Evolutionary conservation across 2,113 vertebrate species (phyloP).

Genomic region (Psilopsiagon aurifrons): DNA sequence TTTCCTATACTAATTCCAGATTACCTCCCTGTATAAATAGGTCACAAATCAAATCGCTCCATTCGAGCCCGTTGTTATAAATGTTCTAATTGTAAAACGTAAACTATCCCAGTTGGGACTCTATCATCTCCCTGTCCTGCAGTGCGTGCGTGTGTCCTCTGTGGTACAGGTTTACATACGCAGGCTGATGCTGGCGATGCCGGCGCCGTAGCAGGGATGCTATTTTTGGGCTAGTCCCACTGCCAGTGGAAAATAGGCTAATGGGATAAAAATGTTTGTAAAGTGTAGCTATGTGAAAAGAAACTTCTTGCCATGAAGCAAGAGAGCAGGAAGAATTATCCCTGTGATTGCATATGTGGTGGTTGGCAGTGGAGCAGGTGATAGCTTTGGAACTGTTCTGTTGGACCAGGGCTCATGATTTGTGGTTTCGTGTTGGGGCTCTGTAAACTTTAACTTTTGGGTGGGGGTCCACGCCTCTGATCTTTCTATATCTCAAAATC

Average conservation of each 20-base stretch:
- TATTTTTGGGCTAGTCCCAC: conserved; percentile 7
- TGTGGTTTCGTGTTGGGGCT: rapidly evolving
- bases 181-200: background rate
- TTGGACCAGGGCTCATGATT: background rate
- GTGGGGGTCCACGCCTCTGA: background rate
- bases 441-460: background rate
- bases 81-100: conserved; percentile 5
- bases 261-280: background rate
- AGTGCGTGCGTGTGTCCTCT: background rate
- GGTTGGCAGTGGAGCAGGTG: background rate
- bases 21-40: conserved; percentile 66
- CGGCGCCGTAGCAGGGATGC: background rate
- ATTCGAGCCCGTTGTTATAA: background rate
- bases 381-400: rapidly evolving
- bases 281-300: background rate
- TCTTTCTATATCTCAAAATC: background rate
- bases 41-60: conserved; percentile 59
- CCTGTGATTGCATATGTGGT: rapidly evolving
- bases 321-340: background rate
- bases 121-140: background rate
- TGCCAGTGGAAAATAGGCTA: conserved; percentile 10
- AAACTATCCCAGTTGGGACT: conserved; percentile 2
- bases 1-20: conserved; percentile 69
- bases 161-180: background rate
- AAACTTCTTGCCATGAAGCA: rapidly evolving